These are phyloP conservation scores for Cynopterus brachyotis DNA, from an alignment of 2,113 vertebrate genomes.

Conservation along the genomic window DNA sequence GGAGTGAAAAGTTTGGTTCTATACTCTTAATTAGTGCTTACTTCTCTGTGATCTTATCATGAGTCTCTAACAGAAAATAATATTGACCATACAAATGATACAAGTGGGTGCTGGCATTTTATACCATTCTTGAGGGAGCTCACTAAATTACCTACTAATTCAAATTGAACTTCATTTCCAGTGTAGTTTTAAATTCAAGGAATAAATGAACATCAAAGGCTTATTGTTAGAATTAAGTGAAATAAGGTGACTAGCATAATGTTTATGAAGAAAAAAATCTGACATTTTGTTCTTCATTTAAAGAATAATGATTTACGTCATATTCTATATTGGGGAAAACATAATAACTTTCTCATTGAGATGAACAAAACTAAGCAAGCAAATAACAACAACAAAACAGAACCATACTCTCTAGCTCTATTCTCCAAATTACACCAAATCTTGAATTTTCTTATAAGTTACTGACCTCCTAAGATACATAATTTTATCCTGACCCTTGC, in stretches of 20 bases:
- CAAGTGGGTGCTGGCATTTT: slow-evolving; percentile 64
- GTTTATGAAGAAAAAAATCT: neutral
- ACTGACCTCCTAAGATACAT: neutral
- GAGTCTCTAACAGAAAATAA: slow-evolving; percentile 69
- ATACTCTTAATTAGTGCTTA: slow-evolving; percentile 77
- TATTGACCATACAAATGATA: slow-evolving; percentile 68
- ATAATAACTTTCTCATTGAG: neutral
- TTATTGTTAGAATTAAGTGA: slow-evolving; percentile 44
- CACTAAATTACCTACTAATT: slow-evolving; percentile 69
- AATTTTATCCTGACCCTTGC: neutral
- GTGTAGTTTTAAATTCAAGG: slow-evolving; percentile 61
- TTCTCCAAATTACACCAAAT: neutral
- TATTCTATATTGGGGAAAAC: neutral
- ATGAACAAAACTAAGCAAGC: neutral
- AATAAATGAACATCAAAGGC: slow-evolving; percentile 38
- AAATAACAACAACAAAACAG: neutral
- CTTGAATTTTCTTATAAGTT: neutral
- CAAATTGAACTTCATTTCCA: slow-evolving; percentile 65
- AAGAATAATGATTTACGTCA: neutral
- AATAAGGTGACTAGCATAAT: neutral
- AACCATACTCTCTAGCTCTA: neutral
- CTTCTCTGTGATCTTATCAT: slow-evolving; percentile 71
- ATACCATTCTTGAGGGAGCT: slow-evolving; percentile 49
- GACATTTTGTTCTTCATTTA: neutral
- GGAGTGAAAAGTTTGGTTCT: slow-evolving; percentile 67